Evolutionary conservation across 2,797 vertebrate species (phyloP), one percentile per base, ranked within the genome.

Genomic region (Parotocinclus haroldoi): DNA sequence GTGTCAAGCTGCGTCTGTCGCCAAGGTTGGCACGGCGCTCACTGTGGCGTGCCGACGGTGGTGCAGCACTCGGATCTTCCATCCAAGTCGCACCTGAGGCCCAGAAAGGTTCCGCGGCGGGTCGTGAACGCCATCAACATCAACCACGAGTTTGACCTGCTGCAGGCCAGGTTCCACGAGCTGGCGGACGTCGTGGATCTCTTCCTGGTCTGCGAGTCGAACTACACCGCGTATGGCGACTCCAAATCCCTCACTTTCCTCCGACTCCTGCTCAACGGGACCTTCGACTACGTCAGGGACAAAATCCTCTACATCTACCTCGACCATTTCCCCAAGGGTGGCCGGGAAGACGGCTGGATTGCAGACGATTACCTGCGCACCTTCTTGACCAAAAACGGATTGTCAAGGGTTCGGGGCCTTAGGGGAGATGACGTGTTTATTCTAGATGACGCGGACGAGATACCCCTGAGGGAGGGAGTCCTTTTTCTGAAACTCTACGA

Each of bases 111-210:
- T 17, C 90, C 93, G 0, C 86, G 93, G n/a, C 83, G 92, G 0
- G 86, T 94, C 75, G 91, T 94, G 75, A 94, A 94, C 0, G 93
- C 92, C 61, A 90, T 94, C 76, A 94, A 94, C 0, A 66, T 94
- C 76, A 94, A 94, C 82, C 93, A 94, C 0, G 93, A 94, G 81
- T 92, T 94, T 39, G 93, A 94, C 80, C 81, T 94, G 63, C 81
- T 94, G 74, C 91, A 91, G 0, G 87, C 89, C 53, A 90, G 93
- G 54, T 93, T 94, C 77, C 90, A 92, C 0, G 93, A 94, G 78
- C 83, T 94, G 71, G 89, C 84, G 1, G 88, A 91, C 0, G 87
- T 88, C 11, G 92, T 94, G 66, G 93, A 94, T 0, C 82, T 90
- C 52, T 94, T 94, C 0, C 77, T 94, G 80, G 85, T 94, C 69